phyloP scores from a whole-genome alignment of 2,797 vertebrate species.

The Graptemys geographica region DNA sequence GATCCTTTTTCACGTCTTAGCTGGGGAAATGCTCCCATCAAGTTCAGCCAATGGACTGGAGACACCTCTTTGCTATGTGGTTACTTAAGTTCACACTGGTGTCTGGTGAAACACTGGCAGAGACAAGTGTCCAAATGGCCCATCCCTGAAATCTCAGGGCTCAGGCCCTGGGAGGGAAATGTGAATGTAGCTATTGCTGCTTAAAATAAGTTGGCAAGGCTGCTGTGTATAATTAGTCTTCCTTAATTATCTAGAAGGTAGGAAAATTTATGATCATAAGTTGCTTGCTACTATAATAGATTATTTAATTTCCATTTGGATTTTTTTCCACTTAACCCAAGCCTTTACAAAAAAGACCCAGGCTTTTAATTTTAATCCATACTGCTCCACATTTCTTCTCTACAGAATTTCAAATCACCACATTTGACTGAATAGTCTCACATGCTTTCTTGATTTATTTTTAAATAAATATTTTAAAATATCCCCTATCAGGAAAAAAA shows the following conservation, averaged over 20 bases:
- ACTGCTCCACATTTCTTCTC: not conserved
- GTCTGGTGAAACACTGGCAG: rapidly evolving
- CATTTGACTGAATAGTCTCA: not conserved
- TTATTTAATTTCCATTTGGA: slow-evolving; percentile 57
- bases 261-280: slow-evolving; percentile 27
- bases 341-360: slow-evolving; percentile 22
- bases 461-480: not conserved
- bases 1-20: rapidly evolving
- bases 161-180: not conserved
- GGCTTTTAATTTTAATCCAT: not conserved
- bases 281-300: slow-evolving; percentile 45
- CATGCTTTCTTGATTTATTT: not conserved
- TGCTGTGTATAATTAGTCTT: not conserved
- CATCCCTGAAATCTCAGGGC: rapidly evolving
- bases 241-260: slow-evolving; percentile 24
- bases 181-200: not conserved
- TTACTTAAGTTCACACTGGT: not conserved
- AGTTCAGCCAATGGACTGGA: not conserved
- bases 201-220: not conserved
- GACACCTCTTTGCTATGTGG: not conserved
- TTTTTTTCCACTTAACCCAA: not conserved
- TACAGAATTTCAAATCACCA: not conserved
- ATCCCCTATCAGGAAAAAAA: not conserved
- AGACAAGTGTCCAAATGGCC: not conserved
- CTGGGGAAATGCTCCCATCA: not conserved